Evolutionary conservation across 2,797 vertebrate species (phyloP), one percentile per base, ranked within the genome.

Genomic region (Lagocephalus sceleratus): DNA sequence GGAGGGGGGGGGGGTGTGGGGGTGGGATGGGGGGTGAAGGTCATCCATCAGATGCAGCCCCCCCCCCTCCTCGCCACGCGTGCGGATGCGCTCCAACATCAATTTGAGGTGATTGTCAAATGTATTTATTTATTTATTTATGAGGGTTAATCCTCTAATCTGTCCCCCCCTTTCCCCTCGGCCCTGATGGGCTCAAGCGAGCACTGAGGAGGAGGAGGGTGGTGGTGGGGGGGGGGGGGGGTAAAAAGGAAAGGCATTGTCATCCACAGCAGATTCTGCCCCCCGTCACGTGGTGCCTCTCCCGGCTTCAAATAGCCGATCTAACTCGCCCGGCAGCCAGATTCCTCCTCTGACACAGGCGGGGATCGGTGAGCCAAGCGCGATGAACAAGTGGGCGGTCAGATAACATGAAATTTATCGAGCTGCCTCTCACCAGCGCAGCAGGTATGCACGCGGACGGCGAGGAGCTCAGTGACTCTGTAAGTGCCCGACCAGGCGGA

Each of bases 351-450:
- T 83, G 85, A 84, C 83, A 85, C 84, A 82, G 82, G 86, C 81
- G 82, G 75, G 75, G 79, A 87, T 86, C 84, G 82, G 83, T 68
- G 83, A 89, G 85, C 84, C 85, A 85, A 88, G 88, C 85, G 85
- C 82, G 82, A 89, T 89, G 88, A 87, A 79, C 85, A 84, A 84
- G 88, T 88, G 88, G 88, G 88, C 86, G 88, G 82, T 86, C 86
- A 88, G 88, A 88, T 88, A 87, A 87, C 88, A 88, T 88, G 88
- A 88, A 83, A 88, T 89, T 83, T 81, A 86, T 84, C 67, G 81
- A 88, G 88, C 88, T 60, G 82, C 79, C 78, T 81, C 87, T 79
- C 82, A 75, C 59, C 82, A 78, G 72, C 81, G 82, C 83, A 83
- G 84, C 82, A 86, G 84, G 85, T 84, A 88, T 89, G 88, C 88